Conservation (phyloP, 1,140 invertebrate species). For the Heterodera carotae region DNA sequence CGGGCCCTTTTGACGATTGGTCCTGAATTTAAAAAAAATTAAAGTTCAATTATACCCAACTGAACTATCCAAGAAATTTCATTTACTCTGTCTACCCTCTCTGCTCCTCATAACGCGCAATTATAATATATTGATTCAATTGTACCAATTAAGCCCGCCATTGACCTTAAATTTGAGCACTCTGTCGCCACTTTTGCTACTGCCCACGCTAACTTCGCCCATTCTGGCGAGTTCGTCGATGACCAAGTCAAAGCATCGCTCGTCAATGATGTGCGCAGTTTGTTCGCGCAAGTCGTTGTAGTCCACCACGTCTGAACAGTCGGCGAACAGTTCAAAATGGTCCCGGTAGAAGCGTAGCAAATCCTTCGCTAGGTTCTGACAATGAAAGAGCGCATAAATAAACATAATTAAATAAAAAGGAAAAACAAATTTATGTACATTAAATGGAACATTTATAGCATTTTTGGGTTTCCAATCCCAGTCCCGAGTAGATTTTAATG, state of each 20-base stretch:
- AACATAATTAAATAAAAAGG: no score
- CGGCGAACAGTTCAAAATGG: conserved; percentile 48
- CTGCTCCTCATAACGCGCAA: no score
- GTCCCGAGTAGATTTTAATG: no score
- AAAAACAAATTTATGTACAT: no score
- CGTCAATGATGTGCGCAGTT: conserved; percentile 38
- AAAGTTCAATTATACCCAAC: no score
- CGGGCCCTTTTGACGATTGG: conserved; percentile 50
- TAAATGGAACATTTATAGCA: no score
- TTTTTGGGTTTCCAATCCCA: no score
- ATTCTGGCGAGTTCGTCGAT: conserved; percentile 49
- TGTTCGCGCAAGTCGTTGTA: conserved; percentile 54
- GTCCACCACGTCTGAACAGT: conserved; percentile 60
- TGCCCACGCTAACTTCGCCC: conserved; percentile 58
- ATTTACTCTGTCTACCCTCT: no score
- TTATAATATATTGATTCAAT: no score
- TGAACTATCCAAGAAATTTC: no score
- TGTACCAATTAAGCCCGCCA: no score
- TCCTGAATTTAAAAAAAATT: conserved; percentile 44
- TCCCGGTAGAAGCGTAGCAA: conserved; percentile 53
- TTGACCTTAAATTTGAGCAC: conserved; percentile 59
- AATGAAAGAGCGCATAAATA: no score
- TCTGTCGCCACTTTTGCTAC: conserved; percentile 51
- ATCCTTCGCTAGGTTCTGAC: conserved; percentile 45
- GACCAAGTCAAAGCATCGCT: conserved; percentile 56